Evolutionary conservation across 1,140 invertebrate genomes (phyloP).

Genomic region (Microvelia longipes): DNA sequence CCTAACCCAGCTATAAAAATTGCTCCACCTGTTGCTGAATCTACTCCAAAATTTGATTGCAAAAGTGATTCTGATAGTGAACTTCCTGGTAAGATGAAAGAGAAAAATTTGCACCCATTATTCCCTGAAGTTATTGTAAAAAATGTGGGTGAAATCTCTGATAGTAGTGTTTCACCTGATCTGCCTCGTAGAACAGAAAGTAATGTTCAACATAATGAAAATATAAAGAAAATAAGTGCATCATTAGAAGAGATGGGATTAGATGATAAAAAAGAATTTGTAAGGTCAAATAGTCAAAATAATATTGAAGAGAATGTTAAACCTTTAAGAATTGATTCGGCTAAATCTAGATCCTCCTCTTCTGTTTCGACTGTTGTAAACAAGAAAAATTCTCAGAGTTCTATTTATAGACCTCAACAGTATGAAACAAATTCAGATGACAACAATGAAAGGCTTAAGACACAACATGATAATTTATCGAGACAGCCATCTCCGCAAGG

Average conservation of each 20-base stretch:
- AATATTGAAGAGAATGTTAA: slow-evolving; percentile 10
- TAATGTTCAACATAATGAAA: background rate
- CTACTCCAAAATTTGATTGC: slow-evolving; percentile 11
- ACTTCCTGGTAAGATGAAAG: background rate
- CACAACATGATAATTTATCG: background rate
- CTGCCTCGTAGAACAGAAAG: background rate
- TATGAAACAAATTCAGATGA: background rate
- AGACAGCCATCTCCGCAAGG: background rate
- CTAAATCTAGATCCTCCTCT: slow-evolving; percentile 18
- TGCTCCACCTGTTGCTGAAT: slow-evolving; percentile 14
- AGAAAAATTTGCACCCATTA: background rate
- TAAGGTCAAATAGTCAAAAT: slow-evolving; percentile 16
- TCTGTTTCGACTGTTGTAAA: slow-evolving; percentile 18
- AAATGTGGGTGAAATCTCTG: background rate
- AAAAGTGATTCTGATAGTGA: background rate
- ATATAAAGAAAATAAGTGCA: slow-evolving; percentile 12
- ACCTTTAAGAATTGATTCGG: slow-evolving; percentile 7
- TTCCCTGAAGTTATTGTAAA: slow-evolving; percentile 15
- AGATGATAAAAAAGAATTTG: slow-evolving; percentile 3
- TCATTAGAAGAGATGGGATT: slow-evolving; percentile 14
- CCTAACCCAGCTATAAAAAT: background rate
- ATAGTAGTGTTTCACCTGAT: background rate
- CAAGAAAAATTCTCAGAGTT: slow-evolving; percentile 4
- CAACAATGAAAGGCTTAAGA: background rate
- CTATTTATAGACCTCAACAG: background rate